Percentiles rank a stretch among this genome's conserved stretches.
phyloP scores from a whole-genome alignment of 2,888 invertebrate species.

The Mythimna impura region DNA sequence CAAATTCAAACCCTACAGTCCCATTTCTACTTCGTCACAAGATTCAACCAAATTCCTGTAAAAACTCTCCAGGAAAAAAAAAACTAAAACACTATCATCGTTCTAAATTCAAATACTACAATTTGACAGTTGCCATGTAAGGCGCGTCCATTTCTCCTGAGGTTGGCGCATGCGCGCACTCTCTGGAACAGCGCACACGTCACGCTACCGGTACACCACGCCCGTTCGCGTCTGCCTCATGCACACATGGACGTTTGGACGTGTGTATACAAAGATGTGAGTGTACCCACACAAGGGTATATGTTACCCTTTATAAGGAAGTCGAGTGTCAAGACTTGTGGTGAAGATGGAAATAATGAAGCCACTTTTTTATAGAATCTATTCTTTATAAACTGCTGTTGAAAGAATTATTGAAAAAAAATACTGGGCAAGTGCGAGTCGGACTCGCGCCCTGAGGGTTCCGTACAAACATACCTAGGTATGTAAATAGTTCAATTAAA shows the following conservation, averaged over 20 bases:
- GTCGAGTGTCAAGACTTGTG: constrained; percentile 33
- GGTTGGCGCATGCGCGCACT: constrained; percentile 73
- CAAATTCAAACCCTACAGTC: constrained; percentile 49
- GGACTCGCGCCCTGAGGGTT: no score
- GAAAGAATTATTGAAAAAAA: neutral
- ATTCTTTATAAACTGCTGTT: neutral
- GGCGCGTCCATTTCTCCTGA: constrained; percentile 62
- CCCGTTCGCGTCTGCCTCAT: constrained; percentile 68
- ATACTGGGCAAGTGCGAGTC: no score
- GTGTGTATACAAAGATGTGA: neutral
- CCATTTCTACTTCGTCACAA: constrained; percentile 58
- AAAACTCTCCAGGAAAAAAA: neutral
- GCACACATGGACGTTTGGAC: constrained; percentile 18
- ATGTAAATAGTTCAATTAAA: no score
- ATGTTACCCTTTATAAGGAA: constrained; percentile 47
- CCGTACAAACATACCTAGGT: no score
- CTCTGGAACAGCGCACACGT: constrained; percentile 85
- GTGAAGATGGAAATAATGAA: constrained; percentile 5
- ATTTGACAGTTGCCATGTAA: constrained; percentile 66
- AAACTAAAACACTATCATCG: neutral
- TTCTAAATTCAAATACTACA: constrained; percentile 35
- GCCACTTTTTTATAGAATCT: neutral
- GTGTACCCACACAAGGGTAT: constrained; percentile 11
- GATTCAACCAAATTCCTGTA: neutral
- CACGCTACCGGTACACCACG: constrained; percentile 77